Evolutionary conservation across 2,888 invertebrate species (phyloP), one percentile per base, ranked within the genome.

Genomic region (Julus scandinavius): DNA sequence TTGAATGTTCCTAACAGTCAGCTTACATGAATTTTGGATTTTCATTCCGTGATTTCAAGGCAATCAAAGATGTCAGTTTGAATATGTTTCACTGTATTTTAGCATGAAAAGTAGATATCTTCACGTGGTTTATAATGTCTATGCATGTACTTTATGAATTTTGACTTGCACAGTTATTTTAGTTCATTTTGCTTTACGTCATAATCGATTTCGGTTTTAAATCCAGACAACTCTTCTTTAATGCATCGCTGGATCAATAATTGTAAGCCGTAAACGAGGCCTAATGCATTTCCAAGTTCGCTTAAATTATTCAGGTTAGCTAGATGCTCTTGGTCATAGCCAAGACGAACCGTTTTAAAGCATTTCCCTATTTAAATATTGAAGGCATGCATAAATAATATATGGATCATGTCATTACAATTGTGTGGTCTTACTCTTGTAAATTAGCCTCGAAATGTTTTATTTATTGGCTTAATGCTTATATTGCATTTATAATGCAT

Each of bases 201-300:
- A 80, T 80, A 38, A 80, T 80, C 80, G 80, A 80, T 80, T 80
- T 80, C 80, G 80, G 38, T 80, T 80, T 38, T 38, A 80, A 80
- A 80, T 80, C 80, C 80, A 38, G 80, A 80, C 38, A 38, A 80
- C 80, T 80, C 80, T 80, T 11, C 80, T 72, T 15, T 29, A 80
- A 80, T 38, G 80, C 29, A 13, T 29, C 29, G 38, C 38, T 15
- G 80, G 80, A 80, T 80, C 80, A 80, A 80, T 80, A 80, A 80
- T 80, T 80, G 80, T 80, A 80, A 80, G 80, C 80, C 15, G 80
- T 80, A 80, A 80, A 80, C 80, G 80, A 38, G 80, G 80, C 13
- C 80, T 80, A 80, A 80, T 80, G 80, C 80, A 80, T 80, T 80
- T 80, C 80, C 7, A 80, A 80, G 80, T 80, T 80, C 80, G 2